Percentiles rank a stretch among this genome's conserved stretches.
phyloP scores from a whole-genome alignment of 2,888 invertebrate genomes.

The Petrolisthes manimaculis region DNA sequence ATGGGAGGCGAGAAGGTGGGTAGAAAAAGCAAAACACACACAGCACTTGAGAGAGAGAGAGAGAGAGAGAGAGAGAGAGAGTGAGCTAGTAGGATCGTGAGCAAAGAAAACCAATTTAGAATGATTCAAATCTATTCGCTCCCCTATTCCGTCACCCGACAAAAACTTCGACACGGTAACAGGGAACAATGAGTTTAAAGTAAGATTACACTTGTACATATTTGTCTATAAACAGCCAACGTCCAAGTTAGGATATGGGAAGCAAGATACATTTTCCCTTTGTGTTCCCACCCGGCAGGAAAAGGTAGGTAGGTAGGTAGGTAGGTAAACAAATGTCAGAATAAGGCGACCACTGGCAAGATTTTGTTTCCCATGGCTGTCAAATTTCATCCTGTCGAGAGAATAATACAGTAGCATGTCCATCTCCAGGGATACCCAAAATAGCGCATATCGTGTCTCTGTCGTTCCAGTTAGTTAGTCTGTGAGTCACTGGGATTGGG shows the following conservation, averaged over 20 bases:
- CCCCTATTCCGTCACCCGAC: background rate
- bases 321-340: background rate
- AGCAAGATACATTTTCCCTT: background rate
- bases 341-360: background rate
- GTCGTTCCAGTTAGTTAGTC: background rate
- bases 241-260: background rate
- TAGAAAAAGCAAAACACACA: background rate
- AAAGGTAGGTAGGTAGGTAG: background rate
- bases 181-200: background rate
- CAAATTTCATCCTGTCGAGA: background rate
- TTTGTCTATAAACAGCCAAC: background rate
- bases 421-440: background rate
- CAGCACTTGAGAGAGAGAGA: conserved; percentile 23
- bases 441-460: background rate
- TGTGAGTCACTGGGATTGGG: background rate
- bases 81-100: background rate
- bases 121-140: background rate
- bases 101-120: background rate
- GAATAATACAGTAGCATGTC: background rate
- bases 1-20: conserved; percentile 11
- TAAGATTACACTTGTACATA: background rate
- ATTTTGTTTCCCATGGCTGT: background rate
- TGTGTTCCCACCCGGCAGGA: background rate
- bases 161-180: background rate
- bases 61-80: conserved; percentile 4